Base-by-base conservation (phyloP, 1,140 invertebrate species). In the Brachionus rotundiformis region DNA sequence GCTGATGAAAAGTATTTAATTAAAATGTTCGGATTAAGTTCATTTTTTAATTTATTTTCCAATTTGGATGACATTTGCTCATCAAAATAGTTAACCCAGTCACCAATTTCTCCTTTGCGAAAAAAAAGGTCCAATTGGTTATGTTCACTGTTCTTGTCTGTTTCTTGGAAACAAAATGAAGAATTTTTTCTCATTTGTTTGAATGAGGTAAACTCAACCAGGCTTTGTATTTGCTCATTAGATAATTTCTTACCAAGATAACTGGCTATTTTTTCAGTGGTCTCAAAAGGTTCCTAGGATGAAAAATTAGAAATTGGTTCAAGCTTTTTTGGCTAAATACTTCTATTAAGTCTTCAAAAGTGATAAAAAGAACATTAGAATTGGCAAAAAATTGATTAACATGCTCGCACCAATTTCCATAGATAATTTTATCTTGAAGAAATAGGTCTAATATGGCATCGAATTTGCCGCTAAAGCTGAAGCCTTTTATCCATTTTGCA, bases 371-470 rank as follows among this genome's bases (percentile, higher is more conserved):
- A 49, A 41, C 71, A 11, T 49, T 39, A 8, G 71, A 8, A 19
- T 10, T 19, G 7, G 11, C 27, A 75, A 39, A 44, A 75, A 33
- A 75, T 25, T 75, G 27, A 41, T 75, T 75, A 4, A 75, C 71
- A 49, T 75, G 71, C 27, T 75, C 71, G 11, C 71, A 75, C 71
- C 71, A 75, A 27, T 41, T 27, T 16, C 71, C 71, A 19, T 75
- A 75, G 19, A 49, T 25, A 75, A 75, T 49, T 75, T 41, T 75
- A 19, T 49, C 29, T 23, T 75, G 10, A 41, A 39, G 16, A 75
- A 75, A 75, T 27, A 25, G 71, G 13, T 75, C 31, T n/a, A 75
- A 11, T 23, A 44, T 44, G 2, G n/a, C 6, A 31, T 41, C 36
- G 10, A 75, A 39, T 23, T 25, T 6, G 3, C 71, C 36, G 2